Conservation (phyloP, 2,797 vertebrate genomes). For the Bovichtus diacanthus region DNA sequence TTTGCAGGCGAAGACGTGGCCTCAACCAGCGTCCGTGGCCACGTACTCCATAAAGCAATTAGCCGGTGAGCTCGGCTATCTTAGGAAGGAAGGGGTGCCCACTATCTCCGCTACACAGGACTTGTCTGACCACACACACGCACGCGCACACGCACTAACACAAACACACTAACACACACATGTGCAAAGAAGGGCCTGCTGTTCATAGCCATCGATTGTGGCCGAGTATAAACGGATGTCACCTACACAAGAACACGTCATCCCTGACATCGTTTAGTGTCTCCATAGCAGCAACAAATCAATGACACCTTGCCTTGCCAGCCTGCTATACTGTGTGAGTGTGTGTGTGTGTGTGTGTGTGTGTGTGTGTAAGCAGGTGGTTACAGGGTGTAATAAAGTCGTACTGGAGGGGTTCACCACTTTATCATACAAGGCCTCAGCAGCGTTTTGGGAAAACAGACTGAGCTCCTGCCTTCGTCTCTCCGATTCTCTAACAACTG, state of each 20-base stretch:
- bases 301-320: constrained; percentile 33
- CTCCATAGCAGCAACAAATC: constrained; percentile 62
- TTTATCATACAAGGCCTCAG: constrained; percentile 6
- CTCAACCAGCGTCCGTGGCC: not conserved
- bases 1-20: not conserved
- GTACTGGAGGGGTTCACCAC: not conserved
- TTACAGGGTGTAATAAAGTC: constrained; percentile 26
- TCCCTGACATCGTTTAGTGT: constrained; percentile 50
- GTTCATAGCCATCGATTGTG: constrained; percentile 51
- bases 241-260: constrained; percentile 54
- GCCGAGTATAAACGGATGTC: constrained; percentile 57
- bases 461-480: not conserved
- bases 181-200: constrained; percentile 18
- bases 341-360: not conserved
- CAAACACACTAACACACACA: constrained; percentile 18
- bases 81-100: constrained; percentile 20
- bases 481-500: constrained; percentile 6
- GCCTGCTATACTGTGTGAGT: constrained; percentile 9
- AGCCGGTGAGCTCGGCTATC: constrained; percentile 24
- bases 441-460: constrained; percentile 5
- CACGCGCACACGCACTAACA: constrained; percentile 14
- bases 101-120: constrained; percentile 48
- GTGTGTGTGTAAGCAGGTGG: constrained; percentile 19
- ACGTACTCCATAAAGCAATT: constrained; percentile 22
- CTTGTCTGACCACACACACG: constrained; percentile 27